A percentile compares a stretch with the other conserved stretches of the same genome.
phyloP scores from a whole-genome alignment of 2,797 vertebrate species.

The Pseudochirops cupreus region DNA sequence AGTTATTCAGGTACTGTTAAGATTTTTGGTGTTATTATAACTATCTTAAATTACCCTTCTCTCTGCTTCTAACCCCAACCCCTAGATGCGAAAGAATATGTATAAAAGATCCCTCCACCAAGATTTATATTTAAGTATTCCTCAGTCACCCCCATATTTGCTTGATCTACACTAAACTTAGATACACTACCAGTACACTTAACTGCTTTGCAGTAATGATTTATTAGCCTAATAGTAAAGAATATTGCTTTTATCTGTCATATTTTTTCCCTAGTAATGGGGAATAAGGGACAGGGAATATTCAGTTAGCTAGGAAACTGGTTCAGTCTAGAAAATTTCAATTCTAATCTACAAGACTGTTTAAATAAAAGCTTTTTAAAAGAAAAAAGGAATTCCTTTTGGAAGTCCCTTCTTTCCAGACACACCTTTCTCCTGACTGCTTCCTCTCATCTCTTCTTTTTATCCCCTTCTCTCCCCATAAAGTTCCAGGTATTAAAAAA shows the following conservation, averaged over 20 bases:
- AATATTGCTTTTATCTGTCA: slow-evolving; percentile 52
- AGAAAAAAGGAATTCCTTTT: not conserved
- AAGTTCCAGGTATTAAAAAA: slow-evolving; percentile 38
- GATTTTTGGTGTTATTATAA: slow-evolving; percentile 23
- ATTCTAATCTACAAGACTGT: slow-evolving; percentile 12
- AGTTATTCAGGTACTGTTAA: slow-evolving; percentile 3
- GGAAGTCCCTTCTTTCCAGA: slow-evolving; percentile 4
- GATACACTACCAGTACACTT: not conserved
- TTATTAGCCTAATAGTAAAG: slow-evolving; percentile 35
- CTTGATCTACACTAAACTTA: slow-evolving; percentile 2
- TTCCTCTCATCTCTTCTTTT: not conserved
- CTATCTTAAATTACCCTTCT: slow-evolving; percentile 31
- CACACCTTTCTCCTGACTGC: not conserved
- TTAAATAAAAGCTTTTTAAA: slow-evolving; percentile 33
- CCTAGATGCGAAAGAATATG: slow-evolving; percentile 50
- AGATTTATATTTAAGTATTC: slow-evolving; percentile 12
- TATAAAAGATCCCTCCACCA: slow-evolving; percentile 67
- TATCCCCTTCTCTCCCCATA: not conserved
- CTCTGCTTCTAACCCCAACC: slow-evolving; percentile 20
- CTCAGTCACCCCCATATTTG: slow-evolving; percentile 1
- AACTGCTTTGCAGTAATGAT: slow-evolving; percentile 24
- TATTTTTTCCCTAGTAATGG: not conserved
- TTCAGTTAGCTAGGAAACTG: not conserved
- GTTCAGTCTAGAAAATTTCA: slow-evolving; percentile 35
- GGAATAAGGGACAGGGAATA: not conserved